phyloP scores from a whole-genome alignment of 2,113 vertebrate genomes.

The Malurus melanocephalus region DNA sequence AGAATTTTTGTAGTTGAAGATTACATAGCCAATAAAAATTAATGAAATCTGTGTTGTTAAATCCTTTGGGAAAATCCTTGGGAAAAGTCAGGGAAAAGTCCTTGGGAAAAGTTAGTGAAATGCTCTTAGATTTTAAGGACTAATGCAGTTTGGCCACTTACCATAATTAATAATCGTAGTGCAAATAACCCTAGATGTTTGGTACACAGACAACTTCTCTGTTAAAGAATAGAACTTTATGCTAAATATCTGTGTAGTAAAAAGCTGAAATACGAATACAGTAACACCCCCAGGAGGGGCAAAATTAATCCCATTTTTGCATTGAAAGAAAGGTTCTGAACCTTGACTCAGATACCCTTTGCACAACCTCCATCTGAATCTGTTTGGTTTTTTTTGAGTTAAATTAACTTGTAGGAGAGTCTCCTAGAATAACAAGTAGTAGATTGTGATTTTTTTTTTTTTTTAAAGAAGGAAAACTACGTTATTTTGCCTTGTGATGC shows the following conservation, averaged over 20 bases:
- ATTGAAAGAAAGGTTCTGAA: not conserved
- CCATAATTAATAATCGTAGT: not conserved
- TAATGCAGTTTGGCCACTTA: not conserved
- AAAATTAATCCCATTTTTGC: not conserved
- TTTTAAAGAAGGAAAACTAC: not conserved
- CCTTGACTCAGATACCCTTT: not conserved
- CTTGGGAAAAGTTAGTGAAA: not conserved
- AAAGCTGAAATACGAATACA: constrained; percentile 2
- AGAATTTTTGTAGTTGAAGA: not conserved
- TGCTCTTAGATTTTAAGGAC: not conserved
- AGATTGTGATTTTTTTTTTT: not conserved
- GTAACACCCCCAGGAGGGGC: not conserved
- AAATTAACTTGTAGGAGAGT: not conserved
- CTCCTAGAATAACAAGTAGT: not conserved
- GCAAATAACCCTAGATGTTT: not conserved
- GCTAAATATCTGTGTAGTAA: not conserved
- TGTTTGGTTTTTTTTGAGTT: not conserved
- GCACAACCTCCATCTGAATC: not conserved
- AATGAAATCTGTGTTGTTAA: not conserved
- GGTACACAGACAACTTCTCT: not conserved
- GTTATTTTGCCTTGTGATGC: not conserved
- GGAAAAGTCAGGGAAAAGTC: not conserved
- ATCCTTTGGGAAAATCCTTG: not conserved
- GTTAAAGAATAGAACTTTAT: not conserved
- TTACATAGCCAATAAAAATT: not conserved